Conservation (phyloP, 2,113 vertebrate species). For the Fukomys damarensis region DNA sequence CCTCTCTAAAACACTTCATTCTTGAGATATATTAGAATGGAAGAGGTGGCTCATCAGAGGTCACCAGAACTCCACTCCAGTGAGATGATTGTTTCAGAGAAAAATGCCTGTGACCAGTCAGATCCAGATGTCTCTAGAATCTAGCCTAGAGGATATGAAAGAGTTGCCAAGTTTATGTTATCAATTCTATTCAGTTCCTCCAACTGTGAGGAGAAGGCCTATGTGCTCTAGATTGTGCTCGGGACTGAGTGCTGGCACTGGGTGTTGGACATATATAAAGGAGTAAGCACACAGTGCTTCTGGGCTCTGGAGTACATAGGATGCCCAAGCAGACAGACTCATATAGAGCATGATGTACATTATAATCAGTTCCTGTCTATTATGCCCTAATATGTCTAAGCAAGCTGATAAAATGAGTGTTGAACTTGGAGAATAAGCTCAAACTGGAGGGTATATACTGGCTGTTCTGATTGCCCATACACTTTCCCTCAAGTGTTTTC, state of each 20-base stretch:
- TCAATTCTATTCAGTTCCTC: neutral
- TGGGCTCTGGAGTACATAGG: neutral
- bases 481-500: neutral
- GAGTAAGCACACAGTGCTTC: neutral
- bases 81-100: slow-evolving; percentile 74
- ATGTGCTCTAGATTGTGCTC: neutral
- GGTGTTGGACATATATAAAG: neutral
- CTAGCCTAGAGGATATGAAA: neutral
- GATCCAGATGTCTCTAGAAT: slow-evolving; percentile 62
- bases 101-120: slow-evolving; percentile 65
- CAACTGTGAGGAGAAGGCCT: neutral
- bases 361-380: neutral
- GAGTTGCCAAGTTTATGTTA: neutral
- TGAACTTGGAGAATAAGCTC: neutral
- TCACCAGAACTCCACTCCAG: slow-evolving; percentile 82
- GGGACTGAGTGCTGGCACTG: neutral
- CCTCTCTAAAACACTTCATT: slow-evolving; percentile 77
- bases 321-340: neutral
- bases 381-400: neutral
- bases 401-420: neutral
- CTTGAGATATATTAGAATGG: slow-evolving; percentile 81
- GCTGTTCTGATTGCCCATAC: neutral
- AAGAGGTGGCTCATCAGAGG: slow-evolving; percentile 79
- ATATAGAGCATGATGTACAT: fast-evolving
- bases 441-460: neutral